phyloP scores from a whole-genome alignment of 2,888 invertebrate species.

The Silvanus unidentatus region DNA sequence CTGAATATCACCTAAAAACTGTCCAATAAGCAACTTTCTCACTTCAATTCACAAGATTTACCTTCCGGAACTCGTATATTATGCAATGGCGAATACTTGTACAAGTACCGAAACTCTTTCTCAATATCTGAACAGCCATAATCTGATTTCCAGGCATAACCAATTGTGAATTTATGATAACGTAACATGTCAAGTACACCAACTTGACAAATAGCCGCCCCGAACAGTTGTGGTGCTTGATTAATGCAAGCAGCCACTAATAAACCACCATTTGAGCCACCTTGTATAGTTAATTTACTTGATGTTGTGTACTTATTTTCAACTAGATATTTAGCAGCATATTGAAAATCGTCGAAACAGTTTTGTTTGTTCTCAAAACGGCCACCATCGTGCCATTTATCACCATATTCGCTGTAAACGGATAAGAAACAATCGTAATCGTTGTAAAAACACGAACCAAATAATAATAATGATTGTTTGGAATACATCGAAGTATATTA shows the following conservation, averaged over 20 bases:
- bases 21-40: too few relatives aligned
- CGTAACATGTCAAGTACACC: constrained; percentile 97
- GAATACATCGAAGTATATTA: too few relatives aligned
- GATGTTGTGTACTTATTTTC: constrained; percentile 71
- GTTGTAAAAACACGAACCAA: too few relatives aligned
- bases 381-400: constrained; percentile 94
- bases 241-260: constrained; percentile 92
- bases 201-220: constrained; percentile 88
- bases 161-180: constrained; percentile 97
- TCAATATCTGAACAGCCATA: constrained; percentile 86
- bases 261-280: constrained; percentile 95
- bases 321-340: constrained; percentile 84
- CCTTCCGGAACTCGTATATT: constrained; percentile 68
- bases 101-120: constrained; percentile 78
- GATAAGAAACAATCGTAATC: too few relatives aligned
- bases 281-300: constrained; percentile 77
- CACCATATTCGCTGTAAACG: constrained; percentile 89
- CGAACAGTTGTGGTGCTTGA: constrained; percentile 91
- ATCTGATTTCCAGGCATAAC: constrained; percentile 93
- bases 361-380: constrained; percentile 91
- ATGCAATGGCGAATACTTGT: constrained; percentile 90
- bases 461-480: too few relatives aligned
- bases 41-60: too few relatives aligned
- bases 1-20: constrained; percentile 48
- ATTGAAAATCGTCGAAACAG: constrained; percentile 93